Base-by-base conservation (phyloP, 1,140 invertebrate genomes). In the Rhizoglyphus robini region DNA sequence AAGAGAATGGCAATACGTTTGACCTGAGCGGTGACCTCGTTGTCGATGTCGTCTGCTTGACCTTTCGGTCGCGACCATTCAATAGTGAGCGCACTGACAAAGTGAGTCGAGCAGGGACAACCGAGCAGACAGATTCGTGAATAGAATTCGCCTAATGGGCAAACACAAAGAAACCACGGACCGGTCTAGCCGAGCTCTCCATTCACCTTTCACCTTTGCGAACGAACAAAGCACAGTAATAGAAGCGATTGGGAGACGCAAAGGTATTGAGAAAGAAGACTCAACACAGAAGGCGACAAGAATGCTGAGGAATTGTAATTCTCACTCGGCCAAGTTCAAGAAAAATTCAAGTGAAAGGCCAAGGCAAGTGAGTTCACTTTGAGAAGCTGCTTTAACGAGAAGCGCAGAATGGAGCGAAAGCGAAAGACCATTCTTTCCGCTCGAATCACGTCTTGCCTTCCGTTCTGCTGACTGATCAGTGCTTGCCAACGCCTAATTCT, bases 401-500 rank as follows among this genome's bases (percentile, higher is more conserved):
- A n/a, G n/a, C n/a, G n/a, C n/a, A n/a, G n/a, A n/a, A n/a, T n/a
- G n/a, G n/a, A n/a, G n/a, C n/a, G n/a, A n/a, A n/a, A n/a, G n/a
- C n/a, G n/a, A n/a, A n/a, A n/a, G n/a, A n/a, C n/a, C n/a, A n/a
- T n/a, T n/a, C n/a, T n/a, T n/a, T n/a, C n/a, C n/a, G n/a, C n/a
- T n/a, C n/a, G n/a, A n/a, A n/a, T n/a, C n/a, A n/a, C n/a, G n/a
- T n/a, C n/a, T n/a, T n/a, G n/a, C n/a, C n/a, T n/a, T n/a, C n/a
- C n/a, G n/a, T n/a, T n/a, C n/a, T 41, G 36, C 36, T 41, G 36
- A 41, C 36, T 41, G 36, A n/a, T n/a, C n/a, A n/a, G n/a, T n/a
- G n/a, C n/a, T n/a, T 54, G 20, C 8, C 51, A 54, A 54, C 51
- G 51, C 51, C 51, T 23, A 54, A 54, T 54, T 54, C 51, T 54